Evolutionary conservation across 1,140 invertebrate genomes (phyloP).

Genomic region (Trichomalopsis sarcophagae): DNA sequence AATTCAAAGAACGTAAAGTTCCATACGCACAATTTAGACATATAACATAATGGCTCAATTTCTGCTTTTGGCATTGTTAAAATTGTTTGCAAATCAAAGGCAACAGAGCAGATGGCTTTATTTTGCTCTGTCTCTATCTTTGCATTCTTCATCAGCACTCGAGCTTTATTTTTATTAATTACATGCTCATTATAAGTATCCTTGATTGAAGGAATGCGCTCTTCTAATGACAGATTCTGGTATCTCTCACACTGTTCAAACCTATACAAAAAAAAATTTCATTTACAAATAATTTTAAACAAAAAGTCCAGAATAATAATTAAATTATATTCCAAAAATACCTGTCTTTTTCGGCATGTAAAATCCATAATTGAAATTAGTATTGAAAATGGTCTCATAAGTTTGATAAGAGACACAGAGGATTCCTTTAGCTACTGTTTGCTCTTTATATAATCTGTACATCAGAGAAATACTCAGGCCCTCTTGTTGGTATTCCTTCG

Average conservation of each 20-base stretch:
- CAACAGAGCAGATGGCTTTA: not conserved
- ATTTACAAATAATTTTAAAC: not conserved
- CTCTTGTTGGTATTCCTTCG: constrained; percentile 54
- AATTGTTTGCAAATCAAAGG: constrained; percentile 43
- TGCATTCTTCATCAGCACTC: not conserved
- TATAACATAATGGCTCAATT: constrained; percentile 36
- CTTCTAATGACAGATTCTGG: not conserved
- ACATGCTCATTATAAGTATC: not conserved
- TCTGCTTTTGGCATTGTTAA: constrained; percentile 33
- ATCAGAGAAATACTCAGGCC: constrained; percentile 53
- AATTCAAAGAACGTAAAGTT: constrained; percentile 36
- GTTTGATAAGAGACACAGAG: not conserved
- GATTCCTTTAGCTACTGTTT: not conserved
- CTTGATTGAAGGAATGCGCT: not conserved
- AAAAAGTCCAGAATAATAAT: too few species aligned
- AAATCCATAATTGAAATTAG: constrained; percentile 11
- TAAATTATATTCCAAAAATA: not conserved
- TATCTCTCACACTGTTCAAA: constrained; percentile 33
- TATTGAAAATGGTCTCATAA: constrained; percentile 19
- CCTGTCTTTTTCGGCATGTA: constrained; percentile 16
- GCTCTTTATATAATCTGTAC: constrained; percentile 52
- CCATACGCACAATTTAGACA: constrained; percentile 42
- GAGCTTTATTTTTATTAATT: constrained; percentile 18
- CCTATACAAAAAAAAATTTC: not conserved
- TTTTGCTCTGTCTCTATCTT: not conserved